These are phyloP conservation scores for Eidolon dupreanum DNA, from an alignment of 2,797 vertebrate species.

Conservation along the genomic window DNA sequence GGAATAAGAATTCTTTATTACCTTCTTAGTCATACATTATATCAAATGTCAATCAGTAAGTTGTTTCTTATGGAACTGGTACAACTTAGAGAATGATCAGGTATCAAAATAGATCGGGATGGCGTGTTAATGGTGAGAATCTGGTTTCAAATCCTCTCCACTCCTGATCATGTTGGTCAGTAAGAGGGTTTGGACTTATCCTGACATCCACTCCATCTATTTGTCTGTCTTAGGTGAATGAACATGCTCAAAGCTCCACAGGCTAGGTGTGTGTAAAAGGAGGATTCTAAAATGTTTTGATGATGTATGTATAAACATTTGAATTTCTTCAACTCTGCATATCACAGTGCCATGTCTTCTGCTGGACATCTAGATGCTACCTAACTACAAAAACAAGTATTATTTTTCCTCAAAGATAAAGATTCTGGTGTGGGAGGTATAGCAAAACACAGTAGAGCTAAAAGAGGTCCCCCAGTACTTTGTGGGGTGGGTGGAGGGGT, in stretches of 20 bases:
- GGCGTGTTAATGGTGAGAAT: neutral
- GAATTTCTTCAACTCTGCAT: neutral
- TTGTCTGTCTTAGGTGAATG: neutral
- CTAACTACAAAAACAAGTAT: neutral
- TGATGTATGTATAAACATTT: neutral
- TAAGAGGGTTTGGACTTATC: neutral
- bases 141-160: neutral
- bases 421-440: neutral
- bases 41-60: neutral
- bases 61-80: neutral
- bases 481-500: rapidly evolving
- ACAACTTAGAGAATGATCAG: neutral
- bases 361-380: neutral
- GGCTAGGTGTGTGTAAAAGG: neutral
- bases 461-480: neutral
- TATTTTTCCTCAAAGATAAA: neutral
- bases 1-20: neutral
- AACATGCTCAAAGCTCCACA: neutral
- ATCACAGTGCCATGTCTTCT: neutral
- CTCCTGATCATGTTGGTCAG: neutral
- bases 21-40: neutral
- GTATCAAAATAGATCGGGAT: neutral
- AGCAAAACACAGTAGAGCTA: neutral
- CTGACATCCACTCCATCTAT: neutral
- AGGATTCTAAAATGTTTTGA: neutral